These are phyloP conservation scores for Pelvicachromis taeniatus DNA, from an alignment of 2,113 vertebrate genomes.

Conservation along the genomic window DNA sequence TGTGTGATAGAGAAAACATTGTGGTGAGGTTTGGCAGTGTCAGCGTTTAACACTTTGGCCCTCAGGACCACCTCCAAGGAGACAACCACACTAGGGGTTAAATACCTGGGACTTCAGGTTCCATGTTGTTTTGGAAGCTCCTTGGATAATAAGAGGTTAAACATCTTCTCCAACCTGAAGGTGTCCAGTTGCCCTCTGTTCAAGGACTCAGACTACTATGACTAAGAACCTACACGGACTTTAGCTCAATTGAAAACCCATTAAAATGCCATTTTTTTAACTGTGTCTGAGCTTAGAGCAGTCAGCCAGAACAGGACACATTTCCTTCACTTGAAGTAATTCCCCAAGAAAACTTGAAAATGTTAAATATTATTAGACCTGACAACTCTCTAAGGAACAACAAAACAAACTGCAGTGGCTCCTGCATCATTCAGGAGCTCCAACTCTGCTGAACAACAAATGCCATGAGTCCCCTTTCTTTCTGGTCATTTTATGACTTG, in stretches of 20 bases:
- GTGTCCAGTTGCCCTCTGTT: background rate
- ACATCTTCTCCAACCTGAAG: background rate
- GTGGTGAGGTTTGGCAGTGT: background rate
- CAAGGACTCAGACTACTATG: background rate
- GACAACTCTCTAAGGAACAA: background rate
- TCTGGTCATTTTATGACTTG: background rate
- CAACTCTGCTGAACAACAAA: background rate
- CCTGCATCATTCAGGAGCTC: background rate
- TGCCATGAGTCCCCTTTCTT: background rate
- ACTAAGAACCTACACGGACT: background rate
- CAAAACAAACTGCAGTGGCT: background rate
- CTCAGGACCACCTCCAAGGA: background rate
- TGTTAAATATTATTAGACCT: background rate
- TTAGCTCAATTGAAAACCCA: background rate
- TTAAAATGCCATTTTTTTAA: background rate
- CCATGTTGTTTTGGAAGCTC: background rate
- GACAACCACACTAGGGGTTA: background rate
- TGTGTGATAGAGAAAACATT: background rate
- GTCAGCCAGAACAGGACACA: background rate
- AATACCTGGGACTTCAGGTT: background rate
- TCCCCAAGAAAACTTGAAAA: background rate
- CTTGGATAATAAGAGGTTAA: background rate
- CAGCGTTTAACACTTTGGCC: background rate
- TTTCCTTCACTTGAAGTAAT: background rate
- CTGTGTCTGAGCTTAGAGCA: fast-evolving